Conservation (phyloP, 2,888 invertebrate species). For the Busseola fusca region DNA sequence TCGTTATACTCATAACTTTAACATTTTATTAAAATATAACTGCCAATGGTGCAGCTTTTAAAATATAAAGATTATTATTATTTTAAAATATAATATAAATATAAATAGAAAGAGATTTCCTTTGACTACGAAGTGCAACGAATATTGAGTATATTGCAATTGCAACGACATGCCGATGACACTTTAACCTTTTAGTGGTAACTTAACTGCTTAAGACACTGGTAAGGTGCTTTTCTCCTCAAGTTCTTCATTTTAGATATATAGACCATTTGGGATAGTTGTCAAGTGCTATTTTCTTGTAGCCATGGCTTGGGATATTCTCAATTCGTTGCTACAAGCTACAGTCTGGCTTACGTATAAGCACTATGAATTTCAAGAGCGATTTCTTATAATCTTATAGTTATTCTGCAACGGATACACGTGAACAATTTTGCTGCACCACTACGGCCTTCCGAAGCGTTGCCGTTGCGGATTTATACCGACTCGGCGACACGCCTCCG, state of each 20-base stretch:
- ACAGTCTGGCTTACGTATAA: not conserved
- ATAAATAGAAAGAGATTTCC: not conserved
- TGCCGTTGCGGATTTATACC: constrained; percentile 18
- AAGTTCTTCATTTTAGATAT: not conserved
- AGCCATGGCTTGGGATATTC: not conserved
- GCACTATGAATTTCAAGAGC: constrained; percentile 1
- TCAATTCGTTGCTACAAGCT: not conserved
- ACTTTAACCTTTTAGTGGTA: not conserved
- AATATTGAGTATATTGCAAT: constrained; percentile 6
- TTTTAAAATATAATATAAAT: not conserved
- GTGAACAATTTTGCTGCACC: constrained; percentile 13
- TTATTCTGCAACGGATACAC: not conserved
- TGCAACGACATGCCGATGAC: not conserved
- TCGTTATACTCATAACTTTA: not conserved
- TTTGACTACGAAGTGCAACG: constrained; percentile 10
- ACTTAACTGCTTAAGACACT: not conserved
- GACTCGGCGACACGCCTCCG: constrained; percentile 16
- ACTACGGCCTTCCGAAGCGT: not conserved
- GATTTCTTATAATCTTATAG: constrained; percentile 12
- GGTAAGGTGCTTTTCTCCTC: not conserved
- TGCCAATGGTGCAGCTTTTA: not conserved
- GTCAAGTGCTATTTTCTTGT: not conserved
- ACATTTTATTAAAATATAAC: not conserved
- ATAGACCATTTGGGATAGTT: not conserved
- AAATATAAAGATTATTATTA: not conserved